Base-by-base conservation (phyloP, 2,113 vertebrate species). In the Sardina pilchardus region DNA sequence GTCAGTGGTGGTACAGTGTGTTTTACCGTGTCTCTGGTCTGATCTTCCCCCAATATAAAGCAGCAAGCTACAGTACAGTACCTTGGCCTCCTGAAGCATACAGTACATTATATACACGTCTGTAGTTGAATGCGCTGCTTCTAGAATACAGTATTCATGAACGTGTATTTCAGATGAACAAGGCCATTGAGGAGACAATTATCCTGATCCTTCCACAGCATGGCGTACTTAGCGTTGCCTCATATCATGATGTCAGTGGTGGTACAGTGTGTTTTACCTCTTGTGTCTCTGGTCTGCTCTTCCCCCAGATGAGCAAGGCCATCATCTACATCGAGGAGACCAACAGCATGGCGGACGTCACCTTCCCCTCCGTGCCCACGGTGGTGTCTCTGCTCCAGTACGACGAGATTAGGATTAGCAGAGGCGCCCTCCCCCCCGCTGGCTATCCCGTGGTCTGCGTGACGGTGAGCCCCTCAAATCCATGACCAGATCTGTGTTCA, bases 321-420 rank as follows among this genome's bases (percentile, higher is more conserved):
- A 96, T 96, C 88, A 94, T 97, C 81, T 97, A 96, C 85, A 96
- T 97, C 26, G 96, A 97, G 88, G 96, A 97, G 92, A 92, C 91
- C 63, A 94, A 93, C 92, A 96, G 95, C 88, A 94, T 96, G 95
- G 96, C 96, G 9, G 96, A 96, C 42, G 96, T 96, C 81, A 97
- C 96, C 34, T 97, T 97, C 89, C 96, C 96, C 0, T 95, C 96
- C 0, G 92, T 96, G 47, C 96, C 96, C 81, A 93, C 96, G 90
- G 93, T 97, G 59, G 90, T 94, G 34, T 97, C 96, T 6, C 93
- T 97, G n/a, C 89, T 96, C 88, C 91, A 93, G 82, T 97, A 97
- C 17, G 96, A 97, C 78, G 95, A 96, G 89, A 88, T 91, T 90
- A 44, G 90, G 56, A 91, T 84, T 88, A 89, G 91, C 45, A 93